These are phyloP conservation scores for Stichopus chloronotus DNA, from an alignment of 35 echinoderm and acorn worm genomes.

Conservation along the genomic window DNA sequence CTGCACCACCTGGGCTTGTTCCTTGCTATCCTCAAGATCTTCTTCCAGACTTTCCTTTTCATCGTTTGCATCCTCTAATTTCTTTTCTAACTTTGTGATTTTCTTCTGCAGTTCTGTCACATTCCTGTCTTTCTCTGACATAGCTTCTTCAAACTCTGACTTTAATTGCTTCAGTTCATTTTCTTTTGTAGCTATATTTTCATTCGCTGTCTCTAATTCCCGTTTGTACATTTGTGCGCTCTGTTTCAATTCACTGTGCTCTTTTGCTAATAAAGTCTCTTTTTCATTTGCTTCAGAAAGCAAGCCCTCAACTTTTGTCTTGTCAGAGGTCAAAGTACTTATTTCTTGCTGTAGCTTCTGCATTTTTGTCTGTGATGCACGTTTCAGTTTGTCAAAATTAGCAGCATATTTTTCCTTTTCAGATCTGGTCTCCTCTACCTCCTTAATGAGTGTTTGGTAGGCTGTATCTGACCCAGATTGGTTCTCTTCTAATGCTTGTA, in stretches of 20 bases:
- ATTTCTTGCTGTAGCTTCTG: constrained; percentile 76
- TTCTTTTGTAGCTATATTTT: not conserved
- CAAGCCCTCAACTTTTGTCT: constrained; percentile 9
- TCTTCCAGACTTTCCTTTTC: constrained; percentile 73
- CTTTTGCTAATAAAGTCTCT: not conserved
- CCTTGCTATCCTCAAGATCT: constrained; percentile 73
- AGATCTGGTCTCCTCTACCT: constrained; percentile 56
- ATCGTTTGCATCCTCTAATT: constrained; percentile 50
- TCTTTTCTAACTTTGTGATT: constrained; percentile 13
- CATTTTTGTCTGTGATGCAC: constrained; percentile 77
- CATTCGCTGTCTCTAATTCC: constrained; percentile 59
- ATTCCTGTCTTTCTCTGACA: constrained; percentile 21
- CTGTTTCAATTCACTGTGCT: not conserved
- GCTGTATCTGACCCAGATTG: not conserved
- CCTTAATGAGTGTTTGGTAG: constrained; percentile 38
- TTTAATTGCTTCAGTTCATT: constrained; percentile 5
- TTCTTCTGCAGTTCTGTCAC: constrained; percentile 19
- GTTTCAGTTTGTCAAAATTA: constrained; percentile 95
- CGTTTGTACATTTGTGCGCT: constrained; percentile 3
- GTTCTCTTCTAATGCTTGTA: constrained; percentile 13
- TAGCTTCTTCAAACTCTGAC: not conserved
- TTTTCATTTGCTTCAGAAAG: constrained; percentile 24
- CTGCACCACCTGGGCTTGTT: constrained; percentile 41
- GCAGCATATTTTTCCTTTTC: constrained; percentile 80
- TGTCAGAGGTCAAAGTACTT: constrained; percentile 43